These are phyloP conservation scores for Smittia sp. DNA, from an alignment of 2,888 invertebrate species.

Conservation along the genomic window DNA sequence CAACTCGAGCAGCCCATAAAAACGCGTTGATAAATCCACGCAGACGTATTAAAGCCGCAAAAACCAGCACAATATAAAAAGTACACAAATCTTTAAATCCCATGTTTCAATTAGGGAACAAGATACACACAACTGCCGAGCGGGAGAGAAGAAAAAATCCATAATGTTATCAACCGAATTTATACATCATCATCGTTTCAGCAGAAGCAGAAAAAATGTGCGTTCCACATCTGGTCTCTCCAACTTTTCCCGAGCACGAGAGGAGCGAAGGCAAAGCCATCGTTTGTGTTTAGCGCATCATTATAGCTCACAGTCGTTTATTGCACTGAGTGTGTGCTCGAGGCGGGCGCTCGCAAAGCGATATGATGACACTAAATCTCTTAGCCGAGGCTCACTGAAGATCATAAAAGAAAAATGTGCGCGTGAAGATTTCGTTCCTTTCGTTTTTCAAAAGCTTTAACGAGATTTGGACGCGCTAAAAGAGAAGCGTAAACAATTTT, in stretches of 20 bases:
- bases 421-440: neutral
- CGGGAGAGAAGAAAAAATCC: slow-evolving; percentile 33
- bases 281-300: slow-evolving; percentile 37
- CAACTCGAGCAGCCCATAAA: no score
- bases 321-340: slow-evolving; percentile 18
- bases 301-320: slow-evolving; percentile 35
- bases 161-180: slow-evolving; percentile 41
- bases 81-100: slow-evolving; percentile 39
- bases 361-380: slow-evolving; percentile 37
- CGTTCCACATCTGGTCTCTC: slow-evolving; percentile 36
- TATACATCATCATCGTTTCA: slow-evolving; percentile 39
- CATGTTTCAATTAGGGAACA: slow-evolving; percentile 40
- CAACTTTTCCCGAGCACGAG: neutral
- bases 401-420: neutral
- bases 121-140: neutral
- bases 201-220: slow-evolving; percentile 29
- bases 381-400: neutral
- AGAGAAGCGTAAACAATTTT: slow-evolving; percentile 1
- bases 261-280: neutral
- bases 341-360: neutral
- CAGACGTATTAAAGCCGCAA: slow-evolving; percentile 23
- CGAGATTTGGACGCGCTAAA: neutral
- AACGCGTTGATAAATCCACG: slow-evolving; percentile 6
- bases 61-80: slow-evolving; percentile 1
- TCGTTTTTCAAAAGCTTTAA: neutral